Evolutionary conservation across 1,140 invertebrate genomes (phyloP).

Genomic region (Neuroterus valhalla): DNA sequence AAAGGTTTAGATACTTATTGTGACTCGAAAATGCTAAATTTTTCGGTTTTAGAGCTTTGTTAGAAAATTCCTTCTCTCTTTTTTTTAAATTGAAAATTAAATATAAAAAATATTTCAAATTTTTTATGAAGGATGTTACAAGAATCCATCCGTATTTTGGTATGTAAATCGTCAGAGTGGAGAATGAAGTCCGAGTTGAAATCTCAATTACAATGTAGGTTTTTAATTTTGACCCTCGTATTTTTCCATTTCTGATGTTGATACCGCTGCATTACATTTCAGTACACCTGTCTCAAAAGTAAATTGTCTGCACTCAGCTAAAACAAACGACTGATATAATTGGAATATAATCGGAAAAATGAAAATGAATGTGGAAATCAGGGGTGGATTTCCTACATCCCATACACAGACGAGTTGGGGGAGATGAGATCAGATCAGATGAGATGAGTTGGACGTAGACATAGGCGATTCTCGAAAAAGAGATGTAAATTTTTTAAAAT

Average conservation of each 20-base stretch:
- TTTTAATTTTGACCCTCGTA: constrained; percentile 17
- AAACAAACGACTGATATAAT: constrained; percentile 54
- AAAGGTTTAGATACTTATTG: too few species aligned
- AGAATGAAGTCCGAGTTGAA: constrained; percentile 15
- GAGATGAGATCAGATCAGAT: too few species aligned
- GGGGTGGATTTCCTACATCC: constrained; percentile 24
- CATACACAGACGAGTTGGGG: constrained; percentile 17
- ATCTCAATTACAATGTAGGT: constrained; percentile 30
- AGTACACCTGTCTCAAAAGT: constrained; percentile 28
- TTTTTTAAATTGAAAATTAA: too few species aligned
- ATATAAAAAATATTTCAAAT: too few species aligned
- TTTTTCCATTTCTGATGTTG: constrained; percentile 23
- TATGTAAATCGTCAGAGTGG: constrained; percentile 4
- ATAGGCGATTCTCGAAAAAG: too few species aligned
- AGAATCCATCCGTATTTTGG: neutral
- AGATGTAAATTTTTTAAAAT: too few species aligned
- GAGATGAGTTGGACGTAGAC: too few species aligned
- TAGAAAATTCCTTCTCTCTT: too few species aligned
- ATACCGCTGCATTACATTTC: constrained; percentile 25
- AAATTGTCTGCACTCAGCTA: constrained; percentile 34
- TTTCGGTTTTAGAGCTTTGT: too few species aligned
- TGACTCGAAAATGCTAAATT: too few species aligned
- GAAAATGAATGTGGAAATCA: constrained; percentile 29
- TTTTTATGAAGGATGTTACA: constrained; percentile 5
- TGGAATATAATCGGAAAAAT: constrained; percentile 54